Conservation (phyloP, 2,113 vertebrate genomes). For the Prietella phreatophila region DNA sequence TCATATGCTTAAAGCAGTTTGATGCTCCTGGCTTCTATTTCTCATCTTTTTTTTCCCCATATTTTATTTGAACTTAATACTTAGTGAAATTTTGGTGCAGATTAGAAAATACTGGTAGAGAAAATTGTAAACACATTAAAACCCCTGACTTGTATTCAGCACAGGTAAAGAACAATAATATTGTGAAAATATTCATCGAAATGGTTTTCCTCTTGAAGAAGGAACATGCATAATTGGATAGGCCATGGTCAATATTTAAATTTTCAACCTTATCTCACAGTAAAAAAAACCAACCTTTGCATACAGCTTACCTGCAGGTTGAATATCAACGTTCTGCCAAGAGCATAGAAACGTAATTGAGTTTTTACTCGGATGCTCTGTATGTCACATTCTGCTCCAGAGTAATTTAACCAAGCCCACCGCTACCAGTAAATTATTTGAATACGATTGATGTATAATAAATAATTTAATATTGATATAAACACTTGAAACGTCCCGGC, state of each 20-base stretch:
- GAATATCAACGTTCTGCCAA: background rate
- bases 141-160: background rate
- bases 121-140: background rate
- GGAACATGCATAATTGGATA: background rate
- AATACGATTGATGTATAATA: background rate
- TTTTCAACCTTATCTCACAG: background rate
- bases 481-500: background rate
- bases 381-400: background rate
- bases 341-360: background rate
- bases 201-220: background rate
- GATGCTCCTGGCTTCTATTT: background rate
- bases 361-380: background rate
- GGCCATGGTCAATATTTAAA: background rate
- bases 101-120: background rate
- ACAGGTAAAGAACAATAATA: background rate
- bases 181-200: background rate
- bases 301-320: background rate
- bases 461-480: background rate
- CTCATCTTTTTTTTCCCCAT: too few relatives aligned
- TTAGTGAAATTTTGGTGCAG: background rate
- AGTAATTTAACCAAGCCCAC: background rate
- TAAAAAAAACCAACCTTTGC: background rate
- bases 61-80: background rate
- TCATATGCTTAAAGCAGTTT: background rate
- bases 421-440: background rate